These are phyloP conservation scores for Pteropus rufus DNA, from an alignment of 2,797 vertebrate genomes.

Conservation along the genomic window DNA sequence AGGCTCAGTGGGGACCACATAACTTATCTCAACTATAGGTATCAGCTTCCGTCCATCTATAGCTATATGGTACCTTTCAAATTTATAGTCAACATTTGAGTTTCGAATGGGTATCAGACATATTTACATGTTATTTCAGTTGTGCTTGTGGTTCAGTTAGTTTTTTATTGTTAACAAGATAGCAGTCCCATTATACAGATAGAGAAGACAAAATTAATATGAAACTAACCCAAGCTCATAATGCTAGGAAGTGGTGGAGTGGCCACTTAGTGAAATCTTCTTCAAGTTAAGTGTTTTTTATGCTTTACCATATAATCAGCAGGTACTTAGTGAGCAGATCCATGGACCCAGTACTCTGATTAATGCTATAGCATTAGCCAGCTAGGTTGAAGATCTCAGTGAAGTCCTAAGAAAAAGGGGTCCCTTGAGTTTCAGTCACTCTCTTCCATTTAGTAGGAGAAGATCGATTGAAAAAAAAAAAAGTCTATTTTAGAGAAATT, in stretches of 20 bases:
- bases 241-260: neutral
- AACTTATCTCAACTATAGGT: neutral
- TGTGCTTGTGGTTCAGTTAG: neutral
- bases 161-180: neutral
- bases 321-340: neutral
- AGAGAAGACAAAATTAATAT: neutral
- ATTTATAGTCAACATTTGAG: neutral
- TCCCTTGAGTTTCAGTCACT: neutral
- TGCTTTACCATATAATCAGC: neutral
- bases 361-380: neutral
- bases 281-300: slow-evolving; percentile 1
- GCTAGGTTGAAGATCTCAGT: neutral
- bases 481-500: neutral
- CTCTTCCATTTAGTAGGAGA: neutral
- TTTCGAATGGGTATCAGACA: neutral
- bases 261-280: neutral
- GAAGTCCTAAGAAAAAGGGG: neutral
- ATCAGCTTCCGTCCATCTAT: neutral
- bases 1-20: neutral
- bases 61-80: neutral
- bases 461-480: neutral
- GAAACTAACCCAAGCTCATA: neutral
- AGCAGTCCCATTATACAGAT: neutral
- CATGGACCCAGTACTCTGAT: neutral
- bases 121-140: neutral